Conservation (phyloP, 2,113 vertebrate genomes). For the Hypomesus transpacificus region DNA sequence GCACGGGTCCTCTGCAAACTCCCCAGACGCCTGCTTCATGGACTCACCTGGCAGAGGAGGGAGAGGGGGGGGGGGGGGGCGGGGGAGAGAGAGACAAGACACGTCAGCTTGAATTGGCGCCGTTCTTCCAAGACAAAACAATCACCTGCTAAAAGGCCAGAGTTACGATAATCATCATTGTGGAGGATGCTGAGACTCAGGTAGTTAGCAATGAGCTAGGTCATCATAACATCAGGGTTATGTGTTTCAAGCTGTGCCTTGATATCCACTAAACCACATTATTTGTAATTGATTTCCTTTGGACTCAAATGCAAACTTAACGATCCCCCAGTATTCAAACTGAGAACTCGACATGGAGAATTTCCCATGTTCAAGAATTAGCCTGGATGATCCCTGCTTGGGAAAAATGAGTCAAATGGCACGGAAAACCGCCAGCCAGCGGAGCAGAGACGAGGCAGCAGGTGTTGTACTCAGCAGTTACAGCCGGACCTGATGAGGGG, state of each 20-base stretch:
- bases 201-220: too few species aligned
- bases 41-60: constrained; percentile 77
- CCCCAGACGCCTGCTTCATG: constrained; percentile 91
- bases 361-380: too few species aligned
- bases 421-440: background rate
- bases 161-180: too few species aligned
- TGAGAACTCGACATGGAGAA: too few species aligned
- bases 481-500: background rate
- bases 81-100: background rate
- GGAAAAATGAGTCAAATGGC: background rate
- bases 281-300: too few species aligned
- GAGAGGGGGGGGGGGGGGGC: background rate
- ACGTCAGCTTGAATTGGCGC: background rate
- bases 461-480: background rate
- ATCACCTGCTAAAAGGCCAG: background rate
- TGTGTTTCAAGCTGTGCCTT: too few species aligned
- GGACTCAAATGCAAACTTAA: too few species aligned
- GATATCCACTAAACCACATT: too few species aligned
- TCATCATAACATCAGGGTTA: too few species aligned
- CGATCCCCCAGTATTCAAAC: too few species aligned
- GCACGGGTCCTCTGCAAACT: constrained; percentile 97
- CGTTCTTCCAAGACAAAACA: background rate
- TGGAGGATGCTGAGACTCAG: too few species aligned
- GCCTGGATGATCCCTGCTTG: too few species aligned
- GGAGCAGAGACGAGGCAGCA: background rate